Evolutionary conservation across 2,113 vertebrate species (phyloP).

Genomic region (Melanerpes formicivorus): DNA sequence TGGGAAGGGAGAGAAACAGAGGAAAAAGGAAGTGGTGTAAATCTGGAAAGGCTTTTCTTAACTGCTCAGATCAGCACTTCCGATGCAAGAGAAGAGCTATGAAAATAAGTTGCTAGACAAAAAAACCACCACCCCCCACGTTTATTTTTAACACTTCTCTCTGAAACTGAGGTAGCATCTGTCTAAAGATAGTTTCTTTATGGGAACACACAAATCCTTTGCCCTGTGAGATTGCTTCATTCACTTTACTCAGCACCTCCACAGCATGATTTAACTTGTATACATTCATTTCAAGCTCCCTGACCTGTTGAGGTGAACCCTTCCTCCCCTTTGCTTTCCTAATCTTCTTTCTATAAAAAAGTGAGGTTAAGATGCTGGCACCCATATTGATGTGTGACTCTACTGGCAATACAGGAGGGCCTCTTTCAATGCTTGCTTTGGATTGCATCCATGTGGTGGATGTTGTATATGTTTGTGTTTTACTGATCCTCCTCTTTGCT

Average conservation of each 20-base stretch:
- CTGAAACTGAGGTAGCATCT: background rate
- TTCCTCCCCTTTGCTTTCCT: background rate
- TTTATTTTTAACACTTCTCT: background rate
- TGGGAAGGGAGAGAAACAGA: constrained; percentile 10
- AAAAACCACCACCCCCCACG: background rate
- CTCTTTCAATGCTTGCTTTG: background rate
- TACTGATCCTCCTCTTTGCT: background rate
- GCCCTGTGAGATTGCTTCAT: background rate
- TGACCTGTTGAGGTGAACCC: background rate
- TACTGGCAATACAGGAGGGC: background rate
- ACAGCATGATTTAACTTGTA: background rate
- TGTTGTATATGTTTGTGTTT: background rate
- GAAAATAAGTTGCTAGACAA: background rate
- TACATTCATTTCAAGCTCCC: background rate
- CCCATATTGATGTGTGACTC: background rate
- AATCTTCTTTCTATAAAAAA: background rate
- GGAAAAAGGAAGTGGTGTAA: constrained; percentile 60
- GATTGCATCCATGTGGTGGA: background rate
- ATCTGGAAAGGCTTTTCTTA: constrained; percentile 57
- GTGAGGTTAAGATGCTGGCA: background rate
- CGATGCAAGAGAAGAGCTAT: background rate
- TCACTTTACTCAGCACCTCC: background rate
- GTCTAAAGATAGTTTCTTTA: background rate
- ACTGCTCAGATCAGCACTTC: constrained; percentile 50
- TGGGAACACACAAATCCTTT: background rate